These are phyloP conservation scores for Eufriesea mexicana DNA, from an alignment of 1,140 invertebrate genomes.

Conservation along the genomic window DNA sequence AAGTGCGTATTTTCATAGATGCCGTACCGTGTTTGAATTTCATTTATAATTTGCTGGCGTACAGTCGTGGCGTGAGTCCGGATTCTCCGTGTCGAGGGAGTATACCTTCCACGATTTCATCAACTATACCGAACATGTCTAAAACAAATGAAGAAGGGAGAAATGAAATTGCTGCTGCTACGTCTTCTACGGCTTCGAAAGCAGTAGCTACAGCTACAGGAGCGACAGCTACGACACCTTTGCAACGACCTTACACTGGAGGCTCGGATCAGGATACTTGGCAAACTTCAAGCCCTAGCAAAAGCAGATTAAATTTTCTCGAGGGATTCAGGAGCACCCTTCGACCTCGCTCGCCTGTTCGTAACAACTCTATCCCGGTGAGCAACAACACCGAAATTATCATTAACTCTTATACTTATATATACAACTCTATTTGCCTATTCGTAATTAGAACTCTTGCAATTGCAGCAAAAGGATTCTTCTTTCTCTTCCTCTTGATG, in stretches of 20 bases:
- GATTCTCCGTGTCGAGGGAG: conserved; percentile 74
- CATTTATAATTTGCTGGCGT: conserved; percentile 80
- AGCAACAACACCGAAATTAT: conserved; percentile 59
- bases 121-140: conserved; percentile 64
- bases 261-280: conserved; percentile 75
- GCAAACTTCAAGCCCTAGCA: conserved; percentile 83
- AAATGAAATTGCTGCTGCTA: conserved; percentile 71
- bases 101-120: conserved; percentile 67
- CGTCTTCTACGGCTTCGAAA: conserved; percentile 25
- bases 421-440: conserved; percentile 21
- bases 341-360: conserved; percentile 79
- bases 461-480: conserved; percentile 79
- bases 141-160: conserved; percentile 70
- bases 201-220: conserved; percentile 58
- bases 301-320: conserved; percentile 85
- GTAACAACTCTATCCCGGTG: conserved; percentile 78
- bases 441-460: conserved; percentile 64
- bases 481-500: conserved; percentile 80
- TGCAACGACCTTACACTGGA: conserved; percentile 77
- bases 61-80: conserved; percentile 76
- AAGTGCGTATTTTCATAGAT: conserved; percentile 27
- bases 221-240: too few relatives aligned
- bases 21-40: conserved; percentile 78
- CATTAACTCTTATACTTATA: neutral
- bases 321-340: conserved; percentile 85